Percentiles rank a stretch among this genome's conserved stretches.
Conservation (phyloP, 1,140 invertebrate species). For the Acromyrmex charruanus region DNA sequence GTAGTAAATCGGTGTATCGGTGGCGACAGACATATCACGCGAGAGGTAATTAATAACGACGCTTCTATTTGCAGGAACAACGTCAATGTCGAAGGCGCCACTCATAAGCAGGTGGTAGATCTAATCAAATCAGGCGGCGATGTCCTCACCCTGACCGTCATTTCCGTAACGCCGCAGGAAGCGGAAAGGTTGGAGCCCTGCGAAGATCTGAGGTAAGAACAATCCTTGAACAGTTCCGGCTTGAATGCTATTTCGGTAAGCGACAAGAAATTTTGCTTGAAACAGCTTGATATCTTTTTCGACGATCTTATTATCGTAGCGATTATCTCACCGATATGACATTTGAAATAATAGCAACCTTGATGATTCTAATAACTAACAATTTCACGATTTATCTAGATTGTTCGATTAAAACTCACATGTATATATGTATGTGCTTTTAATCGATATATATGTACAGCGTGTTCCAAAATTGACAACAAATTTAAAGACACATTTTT, state of each 20-base stretch:
- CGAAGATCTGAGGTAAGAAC: slow-evolving; percentile 83
- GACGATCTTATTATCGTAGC: neutral
- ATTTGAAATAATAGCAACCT: neutral
- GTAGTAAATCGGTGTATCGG: too few species aligned
- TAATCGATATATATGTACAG: too few species aligned
- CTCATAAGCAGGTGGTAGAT: slow-evolving; percentile 99
- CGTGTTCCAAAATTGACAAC: too few species aligned
- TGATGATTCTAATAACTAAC: neutral
- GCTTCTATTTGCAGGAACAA: slow-evolving; percentile 94
- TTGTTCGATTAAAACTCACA: neutral
- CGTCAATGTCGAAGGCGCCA: slow-evolving; percentile 99
- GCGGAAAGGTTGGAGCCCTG: slow-evolving; percentile 85
- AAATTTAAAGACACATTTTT: too few species aligned
- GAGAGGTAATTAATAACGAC: neutral
- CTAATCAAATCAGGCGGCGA: slow-evolving; percentile 99
- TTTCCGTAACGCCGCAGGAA: slow-evolving; percentile 97
- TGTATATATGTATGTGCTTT: too few species aligned
- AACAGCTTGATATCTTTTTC: neutral
- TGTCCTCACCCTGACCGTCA: slow-evolving; percentile 97
- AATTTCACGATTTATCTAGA: slow-evolving; percentile 12
- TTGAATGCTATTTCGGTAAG: too few species aligned
- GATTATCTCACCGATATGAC: neutral
- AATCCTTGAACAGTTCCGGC: too few species aligned
- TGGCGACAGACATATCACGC: slow-evolving; percentile 4
- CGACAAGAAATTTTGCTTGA: neutral